Evolutionary conservation across 2,888 invertebrate genomes (phyloP).

Genomic region (Brachyopa scutellaris): DNA sequence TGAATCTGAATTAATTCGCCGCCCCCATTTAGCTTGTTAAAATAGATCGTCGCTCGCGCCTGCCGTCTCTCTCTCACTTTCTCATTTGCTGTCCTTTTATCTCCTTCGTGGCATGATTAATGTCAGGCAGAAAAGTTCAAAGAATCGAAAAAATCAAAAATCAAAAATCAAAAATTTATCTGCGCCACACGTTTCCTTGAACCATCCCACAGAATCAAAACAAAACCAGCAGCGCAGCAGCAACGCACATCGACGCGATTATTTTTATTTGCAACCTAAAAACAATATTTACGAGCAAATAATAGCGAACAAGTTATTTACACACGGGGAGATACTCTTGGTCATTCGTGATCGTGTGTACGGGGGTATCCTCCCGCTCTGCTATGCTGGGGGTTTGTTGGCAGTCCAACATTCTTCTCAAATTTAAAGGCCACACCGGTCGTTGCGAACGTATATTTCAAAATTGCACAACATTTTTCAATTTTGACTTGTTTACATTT

Average conservation of each 20-base stretch:
- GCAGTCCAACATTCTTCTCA: constrained; percentile 29
- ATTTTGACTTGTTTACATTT: constrained; percentile 48
- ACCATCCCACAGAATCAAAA: constrained; percentile 13
- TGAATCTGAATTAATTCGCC: constrained; percentile 7
- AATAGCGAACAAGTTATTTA: constrained; percentile 27
- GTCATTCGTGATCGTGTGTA: neutral
- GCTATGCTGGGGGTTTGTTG: neutral
- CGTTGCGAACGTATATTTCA: neutral
- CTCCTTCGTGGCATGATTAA: constrained; percentile 13
- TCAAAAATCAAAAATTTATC: constrained; percentile 42
- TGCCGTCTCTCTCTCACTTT: neutral
- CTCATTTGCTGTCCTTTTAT: neutral
- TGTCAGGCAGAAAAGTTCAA: constrained; percentile 28
- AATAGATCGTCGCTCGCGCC: neutral
- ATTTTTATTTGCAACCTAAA: constrained; percentile 53
- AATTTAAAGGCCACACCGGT: constrained; percentile 25
- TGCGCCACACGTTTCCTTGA: constrained; percentile 67
- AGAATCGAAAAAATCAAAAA: constrained; percentile 20
- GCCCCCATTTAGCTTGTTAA: constrained; percentile 11
- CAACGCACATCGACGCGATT: constrained; percentile 4
- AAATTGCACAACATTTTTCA: neutral
- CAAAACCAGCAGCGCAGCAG: neutral
- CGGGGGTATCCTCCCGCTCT: neutral
- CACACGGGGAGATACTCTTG: neutral
- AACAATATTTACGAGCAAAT: constrained; percentile 61